Conservation (phyloP, 1,140 invertebrate species). For the Pogonomyrmex californicus region DNA sequence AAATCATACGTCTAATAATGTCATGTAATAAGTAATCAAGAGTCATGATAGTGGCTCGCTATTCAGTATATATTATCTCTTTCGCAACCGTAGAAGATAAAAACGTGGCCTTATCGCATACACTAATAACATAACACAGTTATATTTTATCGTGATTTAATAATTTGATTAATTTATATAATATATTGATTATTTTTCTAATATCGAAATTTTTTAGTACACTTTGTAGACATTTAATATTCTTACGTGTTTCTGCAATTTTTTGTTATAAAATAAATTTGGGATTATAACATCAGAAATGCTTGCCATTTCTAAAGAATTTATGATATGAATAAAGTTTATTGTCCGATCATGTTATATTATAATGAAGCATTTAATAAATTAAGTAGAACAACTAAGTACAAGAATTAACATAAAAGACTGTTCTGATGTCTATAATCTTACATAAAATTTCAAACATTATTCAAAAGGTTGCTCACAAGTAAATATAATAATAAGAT, state of each 20-base stretch:
- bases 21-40: not conserved
- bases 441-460: no score
- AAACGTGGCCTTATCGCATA: not conserved
- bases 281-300: not conserved
- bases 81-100: not conserved
- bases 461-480: no score
- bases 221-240: not conserved
- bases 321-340: not conserved
- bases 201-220: not conserved
- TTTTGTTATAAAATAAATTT: not conserved
- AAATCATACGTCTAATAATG: slow-evolving; percentile 5
- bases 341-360: not conserved
- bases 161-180: not conserved
- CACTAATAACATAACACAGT: not conserved
- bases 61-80: not conserved
- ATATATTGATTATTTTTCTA: not conserved
- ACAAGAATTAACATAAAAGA: not conserved
- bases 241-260: not conserved
- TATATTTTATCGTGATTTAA: not conserved
- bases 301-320: not conserved
- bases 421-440: not conserved
- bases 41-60: no score
- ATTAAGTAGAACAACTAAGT: not conserved
- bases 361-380: not conserved
- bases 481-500: no score